These are phyloP conservation scores for Anableps anableps DNA, from an alignment of 2,797 vertebrate genomes.

Conservation along the genomic window DNA sequence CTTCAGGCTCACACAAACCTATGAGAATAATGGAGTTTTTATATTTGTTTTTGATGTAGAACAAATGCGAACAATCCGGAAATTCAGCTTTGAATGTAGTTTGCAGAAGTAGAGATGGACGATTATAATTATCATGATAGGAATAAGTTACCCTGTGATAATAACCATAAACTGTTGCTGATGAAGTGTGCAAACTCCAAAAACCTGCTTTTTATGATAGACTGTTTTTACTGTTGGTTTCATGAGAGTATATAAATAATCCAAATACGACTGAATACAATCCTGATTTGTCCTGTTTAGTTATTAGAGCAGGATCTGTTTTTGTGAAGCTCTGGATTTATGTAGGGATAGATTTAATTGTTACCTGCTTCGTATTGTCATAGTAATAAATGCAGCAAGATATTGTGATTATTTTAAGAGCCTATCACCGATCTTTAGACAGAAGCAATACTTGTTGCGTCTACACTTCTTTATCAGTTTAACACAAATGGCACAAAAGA, in stretches of 20 bases:
- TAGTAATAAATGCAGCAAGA: background rate
- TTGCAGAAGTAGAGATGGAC: background rate
- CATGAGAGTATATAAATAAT: background rate
- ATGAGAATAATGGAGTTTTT: background rate
- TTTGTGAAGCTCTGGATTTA: too few species aligned
- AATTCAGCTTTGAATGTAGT: background rate
- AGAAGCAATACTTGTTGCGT: too few species aligned
- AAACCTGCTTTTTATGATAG: too few species aligned
- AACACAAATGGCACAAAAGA: background rate
- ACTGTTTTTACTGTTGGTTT: too few species aligned
- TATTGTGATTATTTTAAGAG: background rate
- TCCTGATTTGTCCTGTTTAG: background rate
- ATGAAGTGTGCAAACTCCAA: background rate
- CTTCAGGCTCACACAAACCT: too few species aligned
- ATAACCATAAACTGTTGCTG: background rate
- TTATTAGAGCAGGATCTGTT: too few species aligned
- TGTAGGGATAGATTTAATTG: too few species aligned
- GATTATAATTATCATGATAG: background rate
- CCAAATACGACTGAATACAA: background rate
- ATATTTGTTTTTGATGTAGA: background rate
- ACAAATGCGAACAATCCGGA: background rate
- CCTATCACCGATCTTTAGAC: background rate
- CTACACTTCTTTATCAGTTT: background rate
- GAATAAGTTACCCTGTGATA: background rate
- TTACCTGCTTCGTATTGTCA: background rate